Percentiles rank a stretch among this genome's conserved stretches.
These are phyloP conservation scores for Halcyon smyrnensis DNA, from an alignment of 2,797 vertebrate genomes.

Conservation along the genomic window DNA sequence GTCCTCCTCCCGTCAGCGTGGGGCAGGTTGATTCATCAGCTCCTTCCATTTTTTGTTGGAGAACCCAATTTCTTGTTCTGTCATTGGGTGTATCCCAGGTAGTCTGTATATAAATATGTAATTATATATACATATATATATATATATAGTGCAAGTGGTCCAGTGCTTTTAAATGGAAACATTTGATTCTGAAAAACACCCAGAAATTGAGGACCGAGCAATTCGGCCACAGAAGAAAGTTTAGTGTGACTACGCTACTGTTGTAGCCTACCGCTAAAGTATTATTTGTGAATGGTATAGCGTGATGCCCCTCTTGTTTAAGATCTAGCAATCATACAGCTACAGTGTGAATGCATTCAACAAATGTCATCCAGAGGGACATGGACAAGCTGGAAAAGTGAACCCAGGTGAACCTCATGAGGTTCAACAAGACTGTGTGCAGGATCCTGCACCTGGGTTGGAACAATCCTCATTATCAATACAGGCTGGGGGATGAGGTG, in stretches of 20 bases:
- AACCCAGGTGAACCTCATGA: no score
- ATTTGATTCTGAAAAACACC: background rate
- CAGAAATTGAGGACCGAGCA: background rate
- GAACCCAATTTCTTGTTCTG: conserved; percentile 87
- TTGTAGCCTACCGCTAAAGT: background rate
- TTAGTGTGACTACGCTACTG: background rate
- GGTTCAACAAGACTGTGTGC: no score
- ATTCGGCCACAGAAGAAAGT: background rate
- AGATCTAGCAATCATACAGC: background rate
- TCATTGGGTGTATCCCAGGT: conserved; percentile 73
- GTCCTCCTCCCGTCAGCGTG: conserved; percentile 51
- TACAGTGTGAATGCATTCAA: background rate
- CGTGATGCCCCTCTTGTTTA: background rate
- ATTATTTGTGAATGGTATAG: background rate
- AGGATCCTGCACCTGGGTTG: no score
- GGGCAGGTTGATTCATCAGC: conserved; percentile 48
- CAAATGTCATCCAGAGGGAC: background rate
- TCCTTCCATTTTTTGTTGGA: conserved; percentile 84
- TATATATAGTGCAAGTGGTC: background rate
- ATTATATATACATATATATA: background rate
- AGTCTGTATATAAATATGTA: background rate
- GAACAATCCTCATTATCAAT: no score
- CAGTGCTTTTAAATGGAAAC: background rate
- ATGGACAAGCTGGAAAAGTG: no score
- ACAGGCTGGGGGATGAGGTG: no score